Percentiles rank a stretch among this genome's conserved stretches.
Conservation (phyloP, 2,113 vertebrate species). For the Laticauda colubrina region DNA sequence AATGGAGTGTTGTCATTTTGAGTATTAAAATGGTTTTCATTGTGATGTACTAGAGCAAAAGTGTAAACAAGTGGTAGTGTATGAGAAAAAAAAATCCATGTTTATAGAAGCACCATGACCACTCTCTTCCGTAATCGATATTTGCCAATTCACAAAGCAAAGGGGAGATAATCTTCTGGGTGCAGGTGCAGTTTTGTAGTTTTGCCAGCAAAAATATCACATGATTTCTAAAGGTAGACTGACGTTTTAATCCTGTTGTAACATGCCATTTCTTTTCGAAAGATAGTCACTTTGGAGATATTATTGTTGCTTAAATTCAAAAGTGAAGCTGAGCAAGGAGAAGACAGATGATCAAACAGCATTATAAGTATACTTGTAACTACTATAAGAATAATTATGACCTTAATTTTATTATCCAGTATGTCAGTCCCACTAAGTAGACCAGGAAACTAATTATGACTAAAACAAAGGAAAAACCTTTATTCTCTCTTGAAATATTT, state of each 20-base stretch:
- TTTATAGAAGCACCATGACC: not conserved
- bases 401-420: not conserved
- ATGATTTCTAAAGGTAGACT: not conserved
- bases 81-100: conserved; percentile 46
- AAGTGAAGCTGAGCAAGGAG: conserved; percentile 12
- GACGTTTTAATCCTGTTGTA: conserved; percentile 44
- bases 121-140: conserved; percentile 30
- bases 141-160: conserved; percentile 58
- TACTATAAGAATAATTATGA: not conserved
- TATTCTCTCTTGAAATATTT: not conserved
- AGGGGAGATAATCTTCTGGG: conserved; percentile 29
- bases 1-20: conserved; percentile 50
- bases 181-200: conserved; percentile 62
- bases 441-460: not conserved
- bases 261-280: conserved; percentile 56
- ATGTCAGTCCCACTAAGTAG: not conserved
- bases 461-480: not conserved
- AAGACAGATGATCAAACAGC: not conserved
- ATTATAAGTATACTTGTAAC: not conserved
- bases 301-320: not conserved
- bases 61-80: conserved; percentile 49
- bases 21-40: conserved; percentile 59
- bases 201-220: conserved; percentile 56
- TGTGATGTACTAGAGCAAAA: conserved; percentile 53
- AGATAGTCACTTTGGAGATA: not conserved